These are phyloP conservation scores for Montipora efflorescens DNA, from an alignment of 64 coral and sea anemone genomes.

Conservation along the genomic window DNA sequence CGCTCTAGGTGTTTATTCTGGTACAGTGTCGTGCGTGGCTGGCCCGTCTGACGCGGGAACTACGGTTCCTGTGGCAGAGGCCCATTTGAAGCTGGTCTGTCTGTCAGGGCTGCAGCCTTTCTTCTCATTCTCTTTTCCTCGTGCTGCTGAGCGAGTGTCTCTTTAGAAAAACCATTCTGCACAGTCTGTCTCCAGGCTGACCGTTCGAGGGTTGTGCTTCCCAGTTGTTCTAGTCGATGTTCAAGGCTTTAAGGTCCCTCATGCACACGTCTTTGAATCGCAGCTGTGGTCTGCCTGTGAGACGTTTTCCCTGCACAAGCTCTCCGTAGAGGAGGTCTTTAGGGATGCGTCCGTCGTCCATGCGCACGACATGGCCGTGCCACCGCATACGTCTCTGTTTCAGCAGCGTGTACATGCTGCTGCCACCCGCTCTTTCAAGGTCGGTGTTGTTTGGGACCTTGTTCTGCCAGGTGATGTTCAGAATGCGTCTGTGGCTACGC, in stretches of 20 bases:
- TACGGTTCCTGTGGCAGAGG: too few relatives aligned
- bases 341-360: slow-evolving; percentile 8
- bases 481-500: slow-evolving; percentile 2
- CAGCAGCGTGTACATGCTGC: slow-evolving; percentile 4
- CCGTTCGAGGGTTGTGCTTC: too few relatives aligned
- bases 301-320: background rate
- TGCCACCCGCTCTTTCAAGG: background rate
- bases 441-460: slow-evolving; percentile 18
- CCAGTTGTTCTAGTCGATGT: background rate
- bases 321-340: slow-evolving; percentile 30
- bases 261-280: slow-evolving; percentile 9
- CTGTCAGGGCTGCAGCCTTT: too few relatives aligned
- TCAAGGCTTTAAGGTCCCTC: background rate
- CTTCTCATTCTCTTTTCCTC: too few relatives aligned
- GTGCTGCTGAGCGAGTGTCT: too few relatives aligned
- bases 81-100: too few relatives aligned
- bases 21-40: too few relatives aligned
- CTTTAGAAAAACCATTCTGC: too few relatives aligned
- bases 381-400: slow-evolving; percentile 5
- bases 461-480: slow-evolving; percentile 23
- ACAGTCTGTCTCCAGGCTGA: too few relatives aligned
- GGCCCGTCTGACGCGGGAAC: too few relatives aligned
- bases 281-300: background rate
- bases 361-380: slow-evolving; percentile 5
- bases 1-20: too few relatives aligned